Conservation (phyloP, 2,113 vertebrate species). For the Eonycteris spelaea region DNA sequence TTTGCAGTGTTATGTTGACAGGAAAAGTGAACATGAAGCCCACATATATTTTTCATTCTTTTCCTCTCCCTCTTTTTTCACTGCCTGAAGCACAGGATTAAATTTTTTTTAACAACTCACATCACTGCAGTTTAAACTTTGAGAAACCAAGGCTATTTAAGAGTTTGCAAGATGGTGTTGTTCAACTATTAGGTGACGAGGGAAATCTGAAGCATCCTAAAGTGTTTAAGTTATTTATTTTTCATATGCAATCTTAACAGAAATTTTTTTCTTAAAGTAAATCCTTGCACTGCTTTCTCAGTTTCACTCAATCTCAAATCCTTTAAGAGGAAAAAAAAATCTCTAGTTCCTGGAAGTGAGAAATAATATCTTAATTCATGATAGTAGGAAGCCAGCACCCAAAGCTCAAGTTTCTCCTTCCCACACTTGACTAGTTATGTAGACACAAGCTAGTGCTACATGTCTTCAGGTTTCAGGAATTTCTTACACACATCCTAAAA, state of each 20-base stretch:
- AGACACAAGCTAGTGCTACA: not conserved
- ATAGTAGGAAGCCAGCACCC: not conserved
- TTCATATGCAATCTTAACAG: not conserved
- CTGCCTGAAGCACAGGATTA: not conserved
- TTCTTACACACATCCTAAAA: not conserved
- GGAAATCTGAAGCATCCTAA: not conserved
- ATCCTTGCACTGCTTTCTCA: not conserved
- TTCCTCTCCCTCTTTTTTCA: not conserved
- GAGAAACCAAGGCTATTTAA: not conserved
- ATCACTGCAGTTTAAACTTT: not conserved
- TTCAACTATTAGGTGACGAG: not conserved
- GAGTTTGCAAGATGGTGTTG: not conserved
- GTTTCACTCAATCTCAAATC: not conserved
- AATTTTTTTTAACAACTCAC: not conserved
- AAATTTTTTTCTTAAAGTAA: constrained; percentile 20
- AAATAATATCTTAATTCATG: constrained; percentile 4
- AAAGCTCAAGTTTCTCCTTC: not conserved
- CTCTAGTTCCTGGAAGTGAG: not conserved
- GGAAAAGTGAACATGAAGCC: not conserved
- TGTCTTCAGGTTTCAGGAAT: not conserved
- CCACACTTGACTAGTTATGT: not conserved
- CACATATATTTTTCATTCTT: not conserved
- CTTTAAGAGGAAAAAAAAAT: not conserved
- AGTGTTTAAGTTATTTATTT: not conserved
- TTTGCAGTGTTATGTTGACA: not conserved